Conservation (phyloP, 2,113 vertebrate genomes). For the Pangasianodon hypophthalmus region DNA sequence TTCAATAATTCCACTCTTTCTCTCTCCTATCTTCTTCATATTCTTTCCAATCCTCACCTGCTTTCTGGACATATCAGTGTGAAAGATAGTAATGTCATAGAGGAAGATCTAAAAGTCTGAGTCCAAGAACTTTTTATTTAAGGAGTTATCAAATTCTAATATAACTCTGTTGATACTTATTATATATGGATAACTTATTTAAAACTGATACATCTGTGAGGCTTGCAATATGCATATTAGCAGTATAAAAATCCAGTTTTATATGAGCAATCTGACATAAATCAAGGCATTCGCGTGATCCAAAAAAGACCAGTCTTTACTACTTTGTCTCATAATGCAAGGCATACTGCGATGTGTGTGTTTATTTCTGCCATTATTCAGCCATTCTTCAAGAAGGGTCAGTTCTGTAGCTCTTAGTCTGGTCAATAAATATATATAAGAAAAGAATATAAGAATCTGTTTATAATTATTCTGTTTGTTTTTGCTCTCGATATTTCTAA, state of each 20-base stretch:
- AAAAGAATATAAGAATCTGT: too few relatives aligned
- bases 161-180: not conserved
- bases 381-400: not conserved
- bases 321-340: not conserved
- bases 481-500: not conserved
- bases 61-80: constrained; percentile 27
- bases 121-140: constrained; percentile 5
- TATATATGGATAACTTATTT: not conserved
- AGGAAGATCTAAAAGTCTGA: not conserved
- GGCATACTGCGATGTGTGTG: not conserved
- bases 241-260: not conserved
- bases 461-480: too few relatives aligned
- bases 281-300: not conserved
- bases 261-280: not conserved
- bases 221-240: not conserved
- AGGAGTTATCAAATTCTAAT: not conserved
- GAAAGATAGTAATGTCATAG: not conserved
- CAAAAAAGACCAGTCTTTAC: not conserved
- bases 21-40: not conserved
- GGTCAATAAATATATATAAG: too few relatives aligned
- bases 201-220: not conserved
- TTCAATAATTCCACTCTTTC: not conserved
- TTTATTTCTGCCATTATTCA: not conserved
- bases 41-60: not conserved
- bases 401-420: not conserved